These are phyloP conservation scores for Uria aalge DNA, from an alignment of 2,113 vertebrate genomes.

Conservation along the genomic window DNA sequence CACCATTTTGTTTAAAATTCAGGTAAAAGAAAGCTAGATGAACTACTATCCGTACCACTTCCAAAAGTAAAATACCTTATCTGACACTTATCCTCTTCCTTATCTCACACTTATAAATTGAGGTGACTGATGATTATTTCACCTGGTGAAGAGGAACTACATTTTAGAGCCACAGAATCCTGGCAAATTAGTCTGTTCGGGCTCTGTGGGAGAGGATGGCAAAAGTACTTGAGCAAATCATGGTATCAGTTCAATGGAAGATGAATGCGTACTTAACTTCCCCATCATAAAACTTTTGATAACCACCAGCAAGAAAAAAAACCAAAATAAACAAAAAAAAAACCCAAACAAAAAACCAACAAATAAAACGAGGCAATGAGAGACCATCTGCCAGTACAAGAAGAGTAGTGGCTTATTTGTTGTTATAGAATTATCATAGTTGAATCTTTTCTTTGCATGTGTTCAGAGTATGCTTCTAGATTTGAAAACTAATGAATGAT, in stretches of 20 bases:
- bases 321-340: conserved; percentile 2
- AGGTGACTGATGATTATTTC: neutral
- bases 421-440: neutral
- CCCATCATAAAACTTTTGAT: conserved; percentile 1
- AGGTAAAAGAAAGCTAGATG: neutral
- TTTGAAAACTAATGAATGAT: neutral
- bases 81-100: neutral
- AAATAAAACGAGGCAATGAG: conserved; percentile 5
- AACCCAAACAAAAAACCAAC: conserved; percentile 21
- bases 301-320: conserved; percentile 66
- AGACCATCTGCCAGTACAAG: conserved; percentile 2
- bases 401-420: neutral
- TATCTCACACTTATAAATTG: neutral
- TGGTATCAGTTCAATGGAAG: neutral
- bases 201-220: neutral
- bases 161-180: neutral
- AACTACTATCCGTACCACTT: neutral
- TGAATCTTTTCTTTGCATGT: neutral
- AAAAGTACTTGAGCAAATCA: neutral
- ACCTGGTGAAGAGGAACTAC: neutral
- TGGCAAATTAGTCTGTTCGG: neutral
- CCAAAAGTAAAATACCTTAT: neutral
- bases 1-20: neutral
- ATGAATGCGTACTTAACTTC: neutral
- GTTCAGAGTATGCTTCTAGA: neutral